A percentile compares a stretch with the other conserved stretches of the same genome.
Evolutionary conservation across 2,113 vertebrate species (phyloP).

Genomic region (Perca flavescens): DNA sequence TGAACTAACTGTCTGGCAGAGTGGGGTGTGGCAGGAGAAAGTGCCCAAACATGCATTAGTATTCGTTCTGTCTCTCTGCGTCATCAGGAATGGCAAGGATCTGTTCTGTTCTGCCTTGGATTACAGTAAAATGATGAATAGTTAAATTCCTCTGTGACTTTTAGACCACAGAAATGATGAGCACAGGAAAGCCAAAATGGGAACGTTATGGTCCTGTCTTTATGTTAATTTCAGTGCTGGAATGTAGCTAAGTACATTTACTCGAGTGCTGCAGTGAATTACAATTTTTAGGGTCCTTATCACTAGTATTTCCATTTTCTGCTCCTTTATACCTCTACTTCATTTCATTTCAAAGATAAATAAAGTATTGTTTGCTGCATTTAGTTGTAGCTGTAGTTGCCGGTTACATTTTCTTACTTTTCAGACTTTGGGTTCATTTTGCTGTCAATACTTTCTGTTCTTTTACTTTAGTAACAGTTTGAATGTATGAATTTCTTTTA

Average conservation of each 20-base stretch:
- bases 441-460: background rate
- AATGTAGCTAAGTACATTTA: background rate
- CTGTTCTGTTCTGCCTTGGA: background rate
- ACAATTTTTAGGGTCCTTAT: no score
- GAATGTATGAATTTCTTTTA: background rate
- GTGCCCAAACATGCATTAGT: background rate
- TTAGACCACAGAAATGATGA: background rate
- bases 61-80: background rate
- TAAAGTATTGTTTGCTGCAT: background rate
- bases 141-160: background rate
- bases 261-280: no score
- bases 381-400: background rate
- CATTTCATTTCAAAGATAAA: background rate
- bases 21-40: conserved; percentile 9
- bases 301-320: background rate
- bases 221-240: background rate
- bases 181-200: background rate
- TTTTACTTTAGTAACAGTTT: background rate
- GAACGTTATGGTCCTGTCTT: background rate
- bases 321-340: background rate
- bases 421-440: background rate
- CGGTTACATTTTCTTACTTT: background rate
- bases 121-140: background rate
- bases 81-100: no score
- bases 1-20: background rate